A percentile compares a stretch with the other conserved stretches of the same genome.
These are phyloP conservation scores for Ianthella basta DNA, from an alignment of 37 sponge, comb jelly and placozoan species.

Conservation along the genomic window DNA sequence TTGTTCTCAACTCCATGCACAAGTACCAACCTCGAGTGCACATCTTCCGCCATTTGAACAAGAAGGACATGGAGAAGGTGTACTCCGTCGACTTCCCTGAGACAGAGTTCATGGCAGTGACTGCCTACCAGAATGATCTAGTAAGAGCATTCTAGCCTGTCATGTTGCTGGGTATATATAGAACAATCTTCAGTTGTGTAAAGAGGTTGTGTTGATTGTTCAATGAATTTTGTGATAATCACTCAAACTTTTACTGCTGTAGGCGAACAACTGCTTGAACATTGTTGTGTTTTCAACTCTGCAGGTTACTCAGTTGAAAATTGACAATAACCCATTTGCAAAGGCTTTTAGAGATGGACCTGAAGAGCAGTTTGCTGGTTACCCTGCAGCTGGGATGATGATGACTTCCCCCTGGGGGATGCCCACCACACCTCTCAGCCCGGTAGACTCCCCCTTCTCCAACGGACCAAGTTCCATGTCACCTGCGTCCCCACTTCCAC, in stretches of 20 bases:
- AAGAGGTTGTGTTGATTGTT: neutral
- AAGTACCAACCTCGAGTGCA: constrained; percentile 70
- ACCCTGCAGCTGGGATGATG: neutral
- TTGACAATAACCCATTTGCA: constrained; percentile 89
- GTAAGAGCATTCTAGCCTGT: constrained; percentile 34
- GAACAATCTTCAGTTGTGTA: too few relatives aligned
- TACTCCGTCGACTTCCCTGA: constrained; percentile 65
- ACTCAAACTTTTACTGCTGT: too few relatives aligned
- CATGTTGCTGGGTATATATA: neutral
- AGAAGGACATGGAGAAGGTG: constrained; percentile 42
- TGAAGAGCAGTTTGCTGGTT: constrained; percentile 42
- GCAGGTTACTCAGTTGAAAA: constrained; percentile 84
- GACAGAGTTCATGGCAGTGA: constrained; percentile 76
- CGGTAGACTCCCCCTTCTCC: constrained; percentile 19
- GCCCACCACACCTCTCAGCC: neutral
- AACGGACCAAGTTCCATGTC: constrained; percentile 9
- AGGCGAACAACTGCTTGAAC: neutral
- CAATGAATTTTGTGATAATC: too few relatives aligned
- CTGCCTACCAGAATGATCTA: constrained; percentile 88
- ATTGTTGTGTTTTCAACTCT: neutral
- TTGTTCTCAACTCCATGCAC: constrained; percentile 87
- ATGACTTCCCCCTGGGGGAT: neutral
- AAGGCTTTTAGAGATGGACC: constrained; percentile 73
- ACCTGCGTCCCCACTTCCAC: constrained; percentile 63
- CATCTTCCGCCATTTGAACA: constrained; percentile 43